A percentile compares a stretch with the other conserved stretches of the same genome.
phyloP scores from a whole-genome alignment of 2,888 invertebrate species.

The Cactoblastis cactorum region DNA sequence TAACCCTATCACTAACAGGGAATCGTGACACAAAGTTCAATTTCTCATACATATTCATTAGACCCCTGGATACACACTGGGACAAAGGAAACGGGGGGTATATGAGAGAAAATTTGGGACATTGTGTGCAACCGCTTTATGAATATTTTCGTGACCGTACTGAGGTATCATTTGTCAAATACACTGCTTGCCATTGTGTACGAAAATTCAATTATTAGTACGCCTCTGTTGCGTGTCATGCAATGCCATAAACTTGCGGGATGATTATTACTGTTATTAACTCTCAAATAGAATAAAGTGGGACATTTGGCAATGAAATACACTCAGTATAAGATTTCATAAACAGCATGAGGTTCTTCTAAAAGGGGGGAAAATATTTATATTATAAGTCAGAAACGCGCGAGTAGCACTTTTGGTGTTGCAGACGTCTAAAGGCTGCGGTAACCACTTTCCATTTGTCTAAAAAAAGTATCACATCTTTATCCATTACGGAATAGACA shows the following conservation, averaged over 20 bases:
- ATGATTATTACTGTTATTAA: background rate
- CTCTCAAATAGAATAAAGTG: background rate
- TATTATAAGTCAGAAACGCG: too few species aligned
- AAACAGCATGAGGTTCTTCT: too few species aligned
- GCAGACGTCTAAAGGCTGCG: too few species aligned
- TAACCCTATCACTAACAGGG: constrained; percentile 42
- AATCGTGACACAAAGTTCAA: constrained; percentile 47
- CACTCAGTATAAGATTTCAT: too few species aligned
- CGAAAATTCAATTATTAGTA: constrained; percentile 3
- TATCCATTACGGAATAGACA: too few species aligned
- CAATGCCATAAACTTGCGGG: background rate
- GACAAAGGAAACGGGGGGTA: constrained; percentile 6
- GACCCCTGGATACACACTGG: constrained; percentile 22
- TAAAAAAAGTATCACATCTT: too few species aligned
- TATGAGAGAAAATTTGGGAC: constrained; percentile 4
- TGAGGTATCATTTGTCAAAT: constrained; percentile 8
- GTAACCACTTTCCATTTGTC: too few species aligned
- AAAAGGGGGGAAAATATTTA: too few species aligned
- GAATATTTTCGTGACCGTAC: constrained; percentile 7
- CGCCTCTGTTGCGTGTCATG: constrained; percentile 1
- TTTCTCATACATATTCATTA: constrained; percentile 63
- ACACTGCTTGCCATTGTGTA: constrained; percentile 3
- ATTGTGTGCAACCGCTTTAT: constrained; percentile 9
- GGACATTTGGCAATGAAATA: too few species aligned
- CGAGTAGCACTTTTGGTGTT: too few species aligned